Evolutionary conservation across 2,113 vertebrate genomes (phyloP).

Genomic region (Crotalus horridus): DNA sequence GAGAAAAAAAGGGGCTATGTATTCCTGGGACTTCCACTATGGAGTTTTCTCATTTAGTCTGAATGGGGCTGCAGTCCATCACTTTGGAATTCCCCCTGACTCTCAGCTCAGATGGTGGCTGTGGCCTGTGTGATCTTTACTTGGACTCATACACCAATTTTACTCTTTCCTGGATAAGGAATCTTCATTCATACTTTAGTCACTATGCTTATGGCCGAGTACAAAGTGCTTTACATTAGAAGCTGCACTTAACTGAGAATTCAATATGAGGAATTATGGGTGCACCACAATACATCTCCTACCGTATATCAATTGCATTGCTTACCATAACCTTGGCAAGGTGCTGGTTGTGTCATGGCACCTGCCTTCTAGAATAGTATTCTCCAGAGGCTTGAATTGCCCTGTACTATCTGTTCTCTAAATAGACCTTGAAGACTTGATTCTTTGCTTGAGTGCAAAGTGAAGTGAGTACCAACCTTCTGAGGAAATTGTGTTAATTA

Average conservation of each 20-base stretch:
- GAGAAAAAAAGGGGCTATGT: not conserved
- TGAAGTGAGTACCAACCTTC: not conserved
- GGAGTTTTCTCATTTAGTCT: not conserved
- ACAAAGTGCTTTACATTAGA: not conserved
- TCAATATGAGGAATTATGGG: not conserved
- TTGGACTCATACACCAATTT: not conserved
- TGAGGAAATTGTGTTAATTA: not conserved
- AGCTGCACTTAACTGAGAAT: not conserved
- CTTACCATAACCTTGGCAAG: not conserved
- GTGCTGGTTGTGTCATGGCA: not conserved
- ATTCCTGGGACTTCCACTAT: not conserved
- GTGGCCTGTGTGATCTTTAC: not conserved
- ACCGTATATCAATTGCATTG: not conserved
- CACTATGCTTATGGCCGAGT: not conserved
- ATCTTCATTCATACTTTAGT: not conserved
- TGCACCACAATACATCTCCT: not conserved
- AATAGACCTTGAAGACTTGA: not conserved
- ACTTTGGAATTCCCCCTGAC: not conserved
- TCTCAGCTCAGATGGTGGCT: not conserved
- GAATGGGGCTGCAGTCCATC: not conserved
- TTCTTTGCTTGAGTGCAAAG: not conserved
- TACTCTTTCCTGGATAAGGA: not conserved
- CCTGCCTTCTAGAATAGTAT: not conserved
- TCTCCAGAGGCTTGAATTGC: not conserved
- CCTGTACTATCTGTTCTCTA: not conserved